phyloP scores from a whole-genome alignment of 1,140 invertebrate genomes.

The Drosophila lacteicornis region DNA sequence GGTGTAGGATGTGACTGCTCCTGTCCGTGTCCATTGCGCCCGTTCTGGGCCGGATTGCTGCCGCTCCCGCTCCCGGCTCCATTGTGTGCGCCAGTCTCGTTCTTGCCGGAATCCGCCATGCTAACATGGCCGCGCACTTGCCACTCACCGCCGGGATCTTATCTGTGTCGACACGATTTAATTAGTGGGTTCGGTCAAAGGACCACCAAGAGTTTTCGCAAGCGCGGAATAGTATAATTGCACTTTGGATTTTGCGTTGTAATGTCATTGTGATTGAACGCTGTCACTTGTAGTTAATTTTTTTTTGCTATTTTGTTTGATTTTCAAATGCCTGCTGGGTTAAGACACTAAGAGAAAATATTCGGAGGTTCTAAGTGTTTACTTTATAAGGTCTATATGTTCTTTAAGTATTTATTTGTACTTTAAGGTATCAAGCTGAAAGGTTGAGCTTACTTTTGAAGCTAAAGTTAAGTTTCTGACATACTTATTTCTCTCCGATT shows the following conservation, averaged over 20 bases:
- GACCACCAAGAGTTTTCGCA: conserved; percentile 24
- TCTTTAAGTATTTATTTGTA: no score
- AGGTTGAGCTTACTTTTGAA: neutral
- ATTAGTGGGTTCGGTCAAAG: conserved; percentile 6
- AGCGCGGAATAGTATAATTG: conserved; percentile 40
- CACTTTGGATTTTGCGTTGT: conserved; percentile 55
- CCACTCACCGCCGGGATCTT: conserved; percentile 22
- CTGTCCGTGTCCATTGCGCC: conserved; percentile 14
- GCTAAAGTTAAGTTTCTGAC: neutral
- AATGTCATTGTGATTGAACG: conserved; percentile 41
- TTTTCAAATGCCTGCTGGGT: conserved; percentile 37
- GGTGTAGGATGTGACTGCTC: conserved; percentile 1
- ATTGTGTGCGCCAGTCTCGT: conserved; percentile 37
- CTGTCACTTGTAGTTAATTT: neutral
- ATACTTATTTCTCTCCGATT: neutral
- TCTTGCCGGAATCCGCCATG: conserved; percentile 62
- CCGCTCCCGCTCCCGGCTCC: conserved; percentile 3
- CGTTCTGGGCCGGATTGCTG: conserved; percentile 14
- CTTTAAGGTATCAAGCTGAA: neutral
- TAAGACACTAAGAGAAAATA: neutral
- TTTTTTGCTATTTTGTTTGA: neutral
- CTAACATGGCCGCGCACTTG: conserved; percentile 54
- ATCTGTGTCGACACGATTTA: conserved; percentile 26
- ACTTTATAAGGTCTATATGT: neutral
- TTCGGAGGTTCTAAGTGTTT: neutral